These are phyloP conservation scores for Busseola fusca DNA, from an alignment of 2,888 invertebrate species.

Conservation along the genomic window DNA sequence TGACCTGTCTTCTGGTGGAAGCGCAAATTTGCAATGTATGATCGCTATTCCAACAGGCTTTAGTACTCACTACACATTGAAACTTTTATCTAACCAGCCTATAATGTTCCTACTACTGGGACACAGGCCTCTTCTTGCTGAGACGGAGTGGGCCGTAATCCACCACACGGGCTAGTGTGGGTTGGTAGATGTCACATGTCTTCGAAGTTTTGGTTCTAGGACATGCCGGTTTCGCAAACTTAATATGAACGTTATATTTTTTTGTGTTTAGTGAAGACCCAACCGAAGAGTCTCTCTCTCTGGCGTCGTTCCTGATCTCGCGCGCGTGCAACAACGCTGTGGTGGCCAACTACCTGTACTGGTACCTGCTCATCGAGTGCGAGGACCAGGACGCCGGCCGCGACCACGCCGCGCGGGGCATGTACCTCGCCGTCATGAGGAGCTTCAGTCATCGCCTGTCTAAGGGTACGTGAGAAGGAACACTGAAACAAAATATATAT, in stretches of 20 bases:
- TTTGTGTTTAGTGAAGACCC: conserved; percentile 58
- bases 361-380: conserved; percentile 98
- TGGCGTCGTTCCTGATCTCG: conserved; percentile 96
- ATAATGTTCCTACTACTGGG: too few species aligned
- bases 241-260: not conserved
- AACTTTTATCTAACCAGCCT: too few species aligned
- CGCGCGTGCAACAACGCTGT: conserved; percentile 96
- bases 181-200: too few species aligned
- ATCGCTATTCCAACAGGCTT: not conserved
- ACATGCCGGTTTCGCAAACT: too few species aligned
- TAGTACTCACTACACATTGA: too few species aligned
- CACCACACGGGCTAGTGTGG: too few species aligned
- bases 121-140: too few species aligned
- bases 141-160: too few species aligned
- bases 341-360: conserved; percentile 98
- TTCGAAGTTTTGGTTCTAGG: too few species aligned
- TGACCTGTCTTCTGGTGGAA: not conserved
- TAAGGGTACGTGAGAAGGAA: conserved; percentile 82
- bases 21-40: not conserved
- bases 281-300: conserved; percentile 88
- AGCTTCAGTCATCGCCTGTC: conserved; percentile 93
- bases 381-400: conserved; percentile 95
- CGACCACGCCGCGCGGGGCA: conserved; percentile 92
- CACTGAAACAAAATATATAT: not conserved
- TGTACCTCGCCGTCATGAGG: conserved; percentile 97